Evolutionary conservation across 2,113 vertebrate genomes (phyloP), one percentile per base, ranked within the genome.

Genomic region (Triplophysa siluroides): DNA sequence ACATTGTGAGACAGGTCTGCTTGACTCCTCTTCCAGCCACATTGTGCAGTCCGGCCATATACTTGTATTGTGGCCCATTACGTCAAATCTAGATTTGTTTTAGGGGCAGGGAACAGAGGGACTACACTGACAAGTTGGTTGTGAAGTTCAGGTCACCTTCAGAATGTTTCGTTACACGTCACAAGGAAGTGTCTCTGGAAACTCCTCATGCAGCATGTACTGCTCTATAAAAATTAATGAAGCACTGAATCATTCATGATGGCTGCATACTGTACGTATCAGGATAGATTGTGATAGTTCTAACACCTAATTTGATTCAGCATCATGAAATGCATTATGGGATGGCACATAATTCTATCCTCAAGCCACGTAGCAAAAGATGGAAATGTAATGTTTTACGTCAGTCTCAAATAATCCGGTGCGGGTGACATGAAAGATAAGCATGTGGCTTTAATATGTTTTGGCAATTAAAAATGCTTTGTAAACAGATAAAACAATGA

Each of bases 401-500:
- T 18, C 26, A 61, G 29, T 47, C 54, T 66, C 54, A 58, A 80
- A 26, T 56, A 67, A 29, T 68, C 72, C 5, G 41, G 7, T 66
- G 29, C 14, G 64, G 29, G 23, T 21, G 79, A 21, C 9, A 69
- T 24, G 47, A 66, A 24, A n/a, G 47, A 52, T 65, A 61, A 58
- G 18, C 16, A 13, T 7, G 11, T 33, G 24, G 52, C 18, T 26
- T 24, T 33, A 60, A 54, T 24, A 69, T 77, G 60, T 60, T 72
- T 14, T 54, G 19, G 9, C 67, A 65, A 52, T 24, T 11, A 54
- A 68, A 58, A 76, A 54, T 60, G 23, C 68, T 50, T 33, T 75
- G 54, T 74, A 78, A 63, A 62, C 77, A 78, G 65, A 79, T 74
- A 65, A 63, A 78, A 74, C 75, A 66, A 77, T 66, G 50, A 80